Evolutionary conservation across 2,797 vertebrate species (phyloP), one percentile per base, ranked within the genome.

Genomic region (Euthynnus affinis): DNA sequence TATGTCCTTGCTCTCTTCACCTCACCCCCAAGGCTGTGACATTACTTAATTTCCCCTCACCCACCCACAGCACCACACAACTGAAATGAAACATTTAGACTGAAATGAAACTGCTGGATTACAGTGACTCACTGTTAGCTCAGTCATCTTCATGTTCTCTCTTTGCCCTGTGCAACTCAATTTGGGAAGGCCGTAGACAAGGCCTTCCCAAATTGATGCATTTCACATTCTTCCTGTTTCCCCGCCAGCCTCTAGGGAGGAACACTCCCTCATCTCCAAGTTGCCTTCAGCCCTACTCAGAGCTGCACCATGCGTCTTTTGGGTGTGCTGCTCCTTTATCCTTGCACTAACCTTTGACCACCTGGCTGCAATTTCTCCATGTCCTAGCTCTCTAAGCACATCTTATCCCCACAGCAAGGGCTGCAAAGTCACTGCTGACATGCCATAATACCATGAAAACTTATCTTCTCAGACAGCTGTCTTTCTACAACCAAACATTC

Each of bases 331-430:
- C 20, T 57, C 46, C 46, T 81, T 52, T 71, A 74, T 87, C 77
- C 78, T 82, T 87, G 80, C 49, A 46, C 72, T 81, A 77, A 87
- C 78, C 82, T 88, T 85, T 87, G 82, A 85, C 85, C 78, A 72
- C 70, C 70, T 76, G 79, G 79, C 73, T 77, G 68, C 80, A 77
- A 79, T 77, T 83, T 40, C 64, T 65, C 75, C 62, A 60, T 74
- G 75, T 22, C 56, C 66, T 60, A 64, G 65, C 71, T 81, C 71
- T 83, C 66, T 87, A 86, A 85, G 82, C 76, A 74, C 77, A 76
- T 76, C 49, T 76, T 82, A 85, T 74, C 52, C 66, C 53, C 62
- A n/a, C 25, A 78, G 65, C 60, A 53, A 78, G n/a, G 66, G 65
- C 62, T 73, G n/a, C 56, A 76, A 68, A 73, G 51, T 59, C 58